Evolutionary conservation across 1,140 invertebrate genomes (phyloP), one percentile per base, ranked within the genome.

Genomic region (Drosophila neocordata): DNA sequence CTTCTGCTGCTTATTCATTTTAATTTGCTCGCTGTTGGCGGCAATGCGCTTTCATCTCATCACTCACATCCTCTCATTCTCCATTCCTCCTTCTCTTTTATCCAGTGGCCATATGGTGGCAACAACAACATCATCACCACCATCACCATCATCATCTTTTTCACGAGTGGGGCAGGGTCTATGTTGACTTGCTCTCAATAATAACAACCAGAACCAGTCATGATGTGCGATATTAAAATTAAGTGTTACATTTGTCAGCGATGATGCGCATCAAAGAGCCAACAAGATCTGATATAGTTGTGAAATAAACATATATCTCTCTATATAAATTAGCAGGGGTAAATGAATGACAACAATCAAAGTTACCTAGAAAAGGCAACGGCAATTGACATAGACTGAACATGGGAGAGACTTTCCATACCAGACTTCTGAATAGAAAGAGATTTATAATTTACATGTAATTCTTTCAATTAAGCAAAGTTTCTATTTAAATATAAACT

Each of bases 141-240:
- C 63, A 41, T 65, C 53, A 35, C 20, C 44, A 38, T 22, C 48
- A 35, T 24, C 61, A 62, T 69, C 44, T 35, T 22, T 35, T 8
- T 31, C 6, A 13, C 41, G 12, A 13, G 24, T 13, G 6, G 2
- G 12, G 58, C 34, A 13, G 31, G 24, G 48, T 55, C 73, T 41
- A 63, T 73, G 44, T 65, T 74, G 70, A 72, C 79, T 69, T 82
- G 69, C 82, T 82, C 74, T 72, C 75, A 78, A 66, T 69, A 72
- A 76, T 65, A 57, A 61, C 61, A 66, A 75, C 27, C 73, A 38
- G 70, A 66, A 64, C 63, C 65, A 72, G 55, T 59, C 68, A 69
- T 80, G 65, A 77, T 65, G 75, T 77, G 73, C 68, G 67, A 75
- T 82, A 77, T 72, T 74, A 64, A 83, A 79, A 87, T 87, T 75